Percentiles rank a stretch among this genome's conserved stretches.
Evolutionary conservation across 1,140 invertebrate genomes (phyloP).

Genomic region (fruit fly (Drosophila melanogaster)): DNA sequence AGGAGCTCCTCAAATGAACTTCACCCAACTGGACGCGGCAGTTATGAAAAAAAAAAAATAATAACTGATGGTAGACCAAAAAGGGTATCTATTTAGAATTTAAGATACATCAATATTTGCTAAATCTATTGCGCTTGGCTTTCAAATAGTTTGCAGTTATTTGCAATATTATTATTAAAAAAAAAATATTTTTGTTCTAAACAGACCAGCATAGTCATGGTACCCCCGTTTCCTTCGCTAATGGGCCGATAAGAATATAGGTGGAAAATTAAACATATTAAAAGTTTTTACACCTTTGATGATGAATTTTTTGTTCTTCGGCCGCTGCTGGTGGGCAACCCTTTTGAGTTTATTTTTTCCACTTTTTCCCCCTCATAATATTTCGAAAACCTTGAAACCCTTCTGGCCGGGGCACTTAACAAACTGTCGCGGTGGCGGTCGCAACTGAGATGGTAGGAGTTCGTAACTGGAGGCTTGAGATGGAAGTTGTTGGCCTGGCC

Average conservation of each 20-base stretch:
- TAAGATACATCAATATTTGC: neutral
- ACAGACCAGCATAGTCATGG: neutral
- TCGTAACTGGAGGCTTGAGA: conserved; percentile 13
- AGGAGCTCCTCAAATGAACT: conserved; percentile 13
- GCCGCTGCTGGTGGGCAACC: conserved; percentile 46
- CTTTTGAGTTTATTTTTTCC: conserved; percentile 41
- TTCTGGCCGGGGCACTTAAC: conserved; percentile 50
- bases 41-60: conserved; percentile 4
- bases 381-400: conserved; percentile 6
- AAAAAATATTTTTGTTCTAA: neutral
- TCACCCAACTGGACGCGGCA: neutral
- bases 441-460: conserved; percentile 13
- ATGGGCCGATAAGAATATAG: conserved; percentile 53
- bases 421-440: conserved; percentile 68
- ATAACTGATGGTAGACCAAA: neutral
- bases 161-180: no score
- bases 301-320: conserved; percentile 60
- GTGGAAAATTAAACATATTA: conserved; percentile 84
- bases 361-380: neutral
- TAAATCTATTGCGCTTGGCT: neutral
- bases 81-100: conserved; percentile 8
- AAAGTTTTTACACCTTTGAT: conserved; percentile 84
- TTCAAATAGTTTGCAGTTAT: no score
- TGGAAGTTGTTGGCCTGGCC: conserved; percentile 32
- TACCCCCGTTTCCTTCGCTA: neutral